Percentiles rank a stretch among this genome's conserved stretches.
phyloP scores from a whole-genome alignment of 1,140 invertebrate species.

The Drosophila bocki region DNA sequence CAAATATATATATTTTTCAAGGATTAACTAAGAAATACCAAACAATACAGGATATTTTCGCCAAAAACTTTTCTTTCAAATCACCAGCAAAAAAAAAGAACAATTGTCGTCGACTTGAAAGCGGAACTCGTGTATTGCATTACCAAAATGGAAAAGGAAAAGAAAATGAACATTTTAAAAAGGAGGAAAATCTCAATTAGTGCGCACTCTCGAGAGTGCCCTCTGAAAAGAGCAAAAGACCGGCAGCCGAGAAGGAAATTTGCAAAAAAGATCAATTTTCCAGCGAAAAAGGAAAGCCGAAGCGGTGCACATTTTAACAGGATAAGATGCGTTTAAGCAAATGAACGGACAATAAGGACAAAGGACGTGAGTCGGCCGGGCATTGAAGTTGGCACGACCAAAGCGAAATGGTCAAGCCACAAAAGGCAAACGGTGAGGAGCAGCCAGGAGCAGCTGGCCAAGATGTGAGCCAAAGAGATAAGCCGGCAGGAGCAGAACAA shows the following conservation, averaged over 20 bases:
- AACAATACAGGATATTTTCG: constrained; percentile 15
- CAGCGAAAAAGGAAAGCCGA: constrained; percentile 46
- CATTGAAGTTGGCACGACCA: constrained; percentile 42
- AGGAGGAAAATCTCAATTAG: constrained; percentile 67
- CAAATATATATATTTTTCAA: not conserved
- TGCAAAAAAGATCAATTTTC: constrained; percentile 76
- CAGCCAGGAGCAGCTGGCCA: constrained; percentile 42
- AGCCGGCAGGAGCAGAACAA: constrained; percentile 35
- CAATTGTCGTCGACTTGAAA: constrained; percentile 39
- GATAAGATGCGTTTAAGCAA: constrained; percentile 75
- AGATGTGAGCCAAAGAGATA: constrained; percentile 54
- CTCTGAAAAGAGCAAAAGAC: constrained; percentile 35
- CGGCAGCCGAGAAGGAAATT: constrained; percentile 61
- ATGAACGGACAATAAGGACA: constrained; percentile 63
- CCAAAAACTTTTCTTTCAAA: constrained; percentile 16
- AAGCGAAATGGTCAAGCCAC: constrained; percentile 72
- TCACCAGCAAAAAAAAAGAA: constrained; percentile 3
- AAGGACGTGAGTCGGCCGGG: constrained; percentile 33
- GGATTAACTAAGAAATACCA: not conserved
- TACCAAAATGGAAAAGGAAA: constrained; percentile 19
- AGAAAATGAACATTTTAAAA: constrained; percentile 15
- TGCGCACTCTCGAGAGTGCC: constrained; percentile 38
- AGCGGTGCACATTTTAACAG: constrained; percentile 65
- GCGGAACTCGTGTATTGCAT: constrained; percentile 56
- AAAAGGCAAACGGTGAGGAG: constrained; percentile 67